Evolutionary conservation across 1,140 invertebrate genomes (phyloP).

Genomic region (Drosophila nigrodunni): DNA sequence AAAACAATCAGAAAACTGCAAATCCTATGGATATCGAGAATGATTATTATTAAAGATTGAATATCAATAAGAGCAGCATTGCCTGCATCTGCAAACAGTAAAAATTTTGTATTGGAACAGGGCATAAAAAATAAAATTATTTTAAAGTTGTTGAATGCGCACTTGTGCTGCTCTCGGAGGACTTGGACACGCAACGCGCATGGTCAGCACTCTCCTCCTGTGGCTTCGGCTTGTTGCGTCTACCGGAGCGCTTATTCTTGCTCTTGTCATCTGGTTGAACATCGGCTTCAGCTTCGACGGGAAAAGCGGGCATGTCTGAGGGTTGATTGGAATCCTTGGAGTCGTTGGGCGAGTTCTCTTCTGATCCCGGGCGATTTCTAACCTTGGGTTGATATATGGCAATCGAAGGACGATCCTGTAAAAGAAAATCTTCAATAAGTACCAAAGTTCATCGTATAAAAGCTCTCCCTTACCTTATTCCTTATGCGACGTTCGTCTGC

Average conservation of each 20-base stretch:
- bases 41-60: slow-evolving; percentile 62
- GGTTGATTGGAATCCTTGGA: slow-evolving; percentile 25
- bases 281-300: slow-evolving; percentile 44
- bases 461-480: slow-evolving; percentile 82
- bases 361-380: slow-evolving; percentile 50
- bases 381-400: slow-evolving; percentile 83
- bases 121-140: slow-evolving; percentile 27
- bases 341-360: slow-evolving; percentile 49
- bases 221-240: slow-evolving; percentile 59
- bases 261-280: slow-evolving; percentile 33
- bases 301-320: slow-evolving; percentile 5
- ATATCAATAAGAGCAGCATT: background rate
- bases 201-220: slow-evolving; percentile 33
- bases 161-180: slow-evolving; percentile 63
- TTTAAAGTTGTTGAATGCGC: slow-evolving; percentile 41
- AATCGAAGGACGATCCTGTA: slow-evolving; percentile 83
- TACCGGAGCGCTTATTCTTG: slow-evolving; percentile 47
- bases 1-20: slow-evolving; percentile 88
- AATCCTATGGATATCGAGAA: slow-evolving; percentile 57
- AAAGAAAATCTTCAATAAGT: background rate
- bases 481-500: slow-evolving; percentile 84
- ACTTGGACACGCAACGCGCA: slow-evolving; percentile 52
- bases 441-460: too few species aligned
- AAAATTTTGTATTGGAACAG: slow-evolving; percentile 32
- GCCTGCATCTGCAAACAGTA: background rate